A percentile compares a stretch with the other conserved stretches of the same genome.
Evolutionary conservation across 2,113 vertebrate species (phyloP).

Genomic region (Rallus limicola): DNA sequence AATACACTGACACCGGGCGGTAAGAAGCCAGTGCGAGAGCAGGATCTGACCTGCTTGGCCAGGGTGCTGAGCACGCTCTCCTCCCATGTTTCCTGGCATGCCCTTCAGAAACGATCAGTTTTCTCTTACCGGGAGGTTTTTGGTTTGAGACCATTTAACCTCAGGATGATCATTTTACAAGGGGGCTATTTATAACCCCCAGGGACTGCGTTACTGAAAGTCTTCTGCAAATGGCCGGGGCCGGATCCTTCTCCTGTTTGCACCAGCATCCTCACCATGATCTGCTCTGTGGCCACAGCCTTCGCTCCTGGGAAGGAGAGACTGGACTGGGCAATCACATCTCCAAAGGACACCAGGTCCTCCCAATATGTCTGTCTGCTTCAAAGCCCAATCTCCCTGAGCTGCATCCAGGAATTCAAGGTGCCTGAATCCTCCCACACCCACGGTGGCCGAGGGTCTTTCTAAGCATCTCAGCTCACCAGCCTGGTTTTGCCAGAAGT

Average conservation of each 20-base stretch:
- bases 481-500: background rate
- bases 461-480: background rate
- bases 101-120: conserved; percentile 10
- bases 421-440: background rate
- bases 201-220: conserved; percentile 38
- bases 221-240: background rate
- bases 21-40: background rate
- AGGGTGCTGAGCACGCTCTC: background rate
- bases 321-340: background rate
- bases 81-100: background rate
- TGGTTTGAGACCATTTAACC: conserved; percentile 60
- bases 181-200: conserved; percentile 61
- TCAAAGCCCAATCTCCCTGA: accelerated
- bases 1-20: background rate
- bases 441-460: background rate
- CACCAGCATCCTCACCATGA: background rate
- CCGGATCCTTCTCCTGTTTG: background rate
- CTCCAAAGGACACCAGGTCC: background rate
- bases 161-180: conserved; percentile 39
- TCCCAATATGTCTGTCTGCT: background rate
- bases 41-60: background rate
- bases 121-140: conserved; percentile 30
- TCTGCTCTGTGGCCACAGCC: background rate
- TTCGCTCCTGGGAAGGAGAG: background rate
- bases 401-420: accelerated